A percentile compares a stretch with the other conserved stretches of the same genome.
phyloP scores from a whole-genome alignment of 2,888 invertebrate species.

The Ametastegia equiseti region DNA sequence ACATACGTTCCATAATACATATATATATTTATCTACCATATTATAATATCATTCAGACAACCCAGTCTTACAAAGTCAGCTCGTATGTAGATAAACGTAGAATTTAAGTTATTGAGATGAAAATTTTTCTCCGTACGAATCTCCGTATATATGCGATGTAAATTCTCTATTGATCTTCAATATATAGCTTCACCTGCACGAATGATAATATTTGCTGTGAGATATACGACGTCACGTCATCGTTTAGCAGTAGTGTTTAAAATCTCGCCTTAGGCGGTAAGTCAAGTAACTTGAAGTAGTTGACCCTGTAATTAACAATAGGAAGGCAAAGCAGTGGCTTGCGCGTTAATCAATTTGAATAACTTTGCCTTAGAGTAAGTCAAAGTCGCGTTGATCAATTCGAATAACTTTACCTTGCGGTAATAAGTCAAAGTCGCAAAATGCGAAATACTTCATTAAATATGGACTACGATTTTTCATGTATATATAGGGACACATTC shows the following conservation, averaged over 20 bases:
- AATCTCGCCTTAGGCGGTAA: conserved; percentile 16
- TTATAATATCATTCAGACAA: not conserved
- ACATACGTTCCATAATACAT: not conserved
- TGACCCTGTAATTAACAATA: conserved; percentile 35
- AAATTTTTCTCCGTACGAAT: not conserved
- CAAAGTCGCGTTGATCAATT: conserved; percentile 49
- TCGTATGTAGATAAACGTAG: not conserved
- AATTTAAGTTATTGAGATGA: not conserved
- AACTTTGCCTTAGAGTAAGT: conserved; percentile 5
- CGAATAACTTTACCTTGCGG: conserved; percentile 15
- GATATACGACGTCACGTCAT: not conserved
- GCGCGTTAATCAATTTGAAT: conserved; percentile 24
- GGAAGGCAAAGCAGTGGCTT: not conserved
- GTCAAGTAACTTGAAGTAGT: conserved; percentile 13
- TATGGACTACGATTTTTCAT: conserved; percentile 53
- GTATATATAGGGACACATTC: not conserved
- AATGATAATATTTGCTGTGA: not conserved
- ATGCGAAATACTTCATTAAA: conserved; percentile 53
- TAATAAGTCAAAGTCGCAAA: conserved; percentile 51
- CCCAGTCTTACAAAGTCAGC: not conserved
- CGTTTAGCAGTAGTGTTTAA: not conserved
- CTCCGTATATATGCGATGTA: not conserved
- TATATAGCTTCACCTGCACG: not conserved
- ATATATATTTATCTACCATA: too few species aligned
- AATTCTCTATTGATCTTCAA: not conserved